These are phyloP conservation scores for Sebastiscus albofasciatus DNA, from an alignment of 2,797 vertebrate genomes.

Conservation along the genomic window DNA sequence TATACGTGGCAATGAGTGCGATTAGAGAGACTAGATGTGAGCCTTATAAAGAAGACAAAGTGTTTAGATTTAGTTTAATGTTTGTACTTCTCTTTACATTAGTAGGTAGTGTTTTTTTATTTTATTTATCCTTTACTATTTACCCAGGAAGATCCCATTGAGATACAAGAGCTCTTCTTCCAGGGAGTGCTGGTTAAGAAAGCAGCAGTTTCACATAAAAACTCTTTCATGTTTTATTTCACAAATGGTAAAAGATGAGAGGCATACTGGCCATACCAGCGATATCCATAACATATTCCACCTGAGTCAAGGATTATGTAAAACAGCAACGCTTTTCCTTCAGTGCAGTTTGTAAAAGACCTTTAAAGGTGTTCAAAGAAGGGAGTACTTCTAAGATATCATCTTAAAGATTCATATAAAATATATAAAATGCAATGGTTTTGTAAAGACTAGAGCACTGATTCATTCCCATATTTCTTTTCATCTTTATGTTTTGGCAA, in stretches of 20 bases:
- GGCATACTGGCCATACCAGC: background rate
- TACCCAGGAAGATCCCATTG: no score
- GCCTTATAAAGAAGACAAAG: background rate
- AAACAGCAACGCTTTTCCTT: no score
- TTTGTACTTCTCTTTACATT: background rate
- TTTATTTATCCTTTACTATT: background rate
- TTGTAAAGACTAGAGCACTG: background rate
- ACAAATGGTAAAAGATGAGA: background rate
- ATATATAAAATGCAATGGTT: background rate
- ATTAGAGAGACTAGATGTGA: background rate
- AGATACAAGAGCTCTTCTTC: no score
- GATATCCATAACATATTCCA: background rate
- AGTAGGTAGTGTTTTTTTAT: background rate
- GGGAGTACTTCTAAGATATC: no score
- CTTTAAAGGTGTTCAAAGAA: no score
- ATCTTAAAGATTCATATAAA: background rate
- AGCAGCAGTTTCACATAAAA: background rate
- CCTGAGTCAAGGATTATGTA: background rate
- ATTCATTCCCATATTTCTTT: background rate
- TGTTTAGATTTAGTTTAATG: background rate
- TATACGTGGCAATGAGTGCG: slow-evolving; percentile 23
- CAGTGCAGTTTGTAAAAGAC: no score
- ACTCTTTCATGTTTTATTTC: background rate
- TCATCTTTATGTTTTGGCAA: background rate
- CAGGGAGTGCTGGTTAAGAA: no score